Evolutionary conservation across 2,113 vertebrate genomes (phyloP), one percentile per base, ranked within the genome.

Genomic region (Nyctibius bracteatus): DNA sequence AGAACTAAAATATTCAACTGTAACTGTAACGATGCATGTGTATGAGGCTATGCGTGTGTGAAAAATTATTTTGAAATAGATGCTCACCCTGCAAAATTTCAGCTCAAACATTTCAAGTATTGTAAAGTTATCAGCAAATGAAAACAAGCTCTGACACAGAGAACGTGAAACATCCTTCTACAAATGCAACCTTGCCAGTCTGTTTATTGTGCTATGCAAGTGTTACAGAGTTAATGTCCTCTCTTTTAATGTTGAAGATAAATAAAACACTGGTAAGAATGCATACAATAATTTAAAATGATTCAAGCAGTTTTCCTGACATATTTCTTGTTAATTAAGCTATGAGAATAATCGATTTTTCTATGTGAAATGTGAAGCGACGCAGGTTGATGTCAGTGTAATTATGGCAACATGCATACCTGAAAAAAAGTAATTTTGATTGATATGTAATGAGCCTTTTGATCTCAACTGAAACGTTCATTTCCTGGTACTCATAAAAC

Each of bases 321-420:
- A 49, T 81, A 39, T 90, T 94, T 94, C 25, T 41, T 91, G 52
- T n/a, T 91, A 94, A 92, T 93, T 88, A 86, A 90, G 9, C 37
- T 44, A 35, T 72, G 54, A 74, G 28, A 88, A 75, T 72, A 80
- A 87, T 55, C 1, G 8, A 47, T 86, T 90, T 88, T 88, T 86
- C 58, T 54, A 13, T 52, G 31, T 68, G 55, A 85, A 86, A 68
- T 39, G 21, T 84, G 44, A 61, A 82, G 15, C 3, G 1, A 92
- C 90, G 17, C 19, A 82, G 21, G 51, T 47, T 80, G 49, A 52
- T 62, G 82, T 31, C 75, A 85, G 13, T 46, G 25, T 52, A 92
- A 88, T 92, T 80, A 86, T 0, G 5, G 49, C 46, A 65, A 72
- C 17, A 65, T 31, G 41, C 65, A 54, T 37, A 85, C 19, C 35